These are phyloP conservation scores for Aphelocoma californica DNA, from an alignment of 2,797 vertebrate genomes.

Conservation along the genomic window DNA sequence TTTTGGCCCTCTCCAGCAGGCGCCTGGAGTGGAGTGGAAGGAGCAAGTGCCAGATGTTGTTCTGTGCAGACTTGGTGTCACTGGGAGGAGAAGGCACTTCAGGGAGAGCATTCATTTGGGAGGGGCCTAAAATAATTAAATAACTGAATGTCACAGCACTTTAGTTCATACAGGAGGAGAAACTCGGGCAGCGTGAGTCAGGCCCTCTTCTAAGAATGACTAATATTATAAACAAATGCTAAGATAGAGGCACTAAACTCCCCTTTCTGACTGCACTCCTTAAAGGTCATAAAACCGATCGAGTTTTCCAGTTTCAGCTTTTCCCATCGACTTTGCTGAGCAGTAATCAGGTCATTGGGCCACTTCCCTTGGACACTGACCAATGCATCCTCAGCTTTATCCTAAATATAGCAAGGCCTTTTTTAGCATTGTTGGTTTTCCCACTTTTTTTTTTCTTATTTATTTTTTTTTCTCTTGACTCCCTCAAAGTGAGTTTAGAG, in stretches of 20 bases:
- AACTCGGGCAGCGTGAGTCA: background rate
- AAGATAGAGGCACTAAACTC: constrained; percentile 54
- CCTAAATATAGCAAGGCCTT: constrained; percentile 73
- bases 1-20: background rate
- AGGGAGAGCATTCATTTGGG: constrained; percentile 5
- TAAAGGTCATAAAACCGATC: constrained; percentile 66
- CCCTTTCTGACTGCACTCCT: constrained; percentile 34
- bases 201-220: constrained; percentile 38
- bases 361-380: constrained; percentile 70
- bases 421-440: constrained; percentile 69
- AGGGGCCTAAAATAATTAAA: constrained; percentile 44
- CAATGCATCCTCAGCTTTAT: constrained; percentile 53
- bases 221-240: constrained; percentile 55
- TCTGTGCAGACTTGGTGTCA: constrained; percentile 42
- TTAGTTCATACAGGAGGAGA: constrained; percentile 26
- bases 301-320: constrained; percentile 73
- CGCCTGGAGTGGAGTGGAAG: background rate
- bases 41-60: background rate
- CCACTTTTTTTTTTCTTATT: background rate
- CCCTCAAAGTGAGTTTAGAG: constrained; percentile 30
- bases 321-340: constrained; percentile 63
- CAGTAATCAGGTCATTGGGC: constrained; percentile 75
- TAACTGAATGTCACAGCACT: constrained; percentile 1
- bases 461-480: background rate
- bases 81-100: constrained; percentile 49